These are phyloP conservation scores for Mohoua ochrocephala DNA, from an alignment of 2,113 vertebrate genomes.

Conservation along the genomic window DNA sequence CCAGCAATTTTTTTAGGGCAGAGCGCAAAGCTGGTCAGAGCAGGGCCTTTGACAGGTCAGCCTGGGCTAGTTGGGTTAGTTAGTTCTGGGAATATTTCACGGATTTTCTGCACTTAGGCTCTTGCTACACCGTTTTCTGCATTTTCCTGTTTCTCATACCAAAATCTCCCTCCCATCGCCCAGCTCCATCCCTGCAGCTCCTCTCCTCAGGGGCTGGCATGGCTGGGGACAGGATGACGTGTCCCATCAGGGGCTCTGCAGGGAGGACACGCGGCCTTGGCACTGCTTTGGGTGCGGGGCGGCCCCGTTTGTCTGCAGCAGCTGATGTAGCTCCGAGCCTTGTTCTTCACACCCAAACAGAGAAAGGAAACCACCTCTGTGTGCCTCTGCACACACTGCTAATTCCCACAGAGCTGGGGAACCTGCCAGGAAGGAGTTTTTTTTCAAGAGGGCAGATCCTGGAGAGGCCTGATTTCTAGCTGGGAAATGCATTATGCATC, in stretches of 20 bases:
- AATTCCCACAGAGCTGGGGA: neutral
- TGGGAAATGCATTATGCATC: constrained; percentile 60
- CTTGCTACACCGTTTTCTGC: neutral
- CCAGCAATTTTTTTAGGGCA: neutral
- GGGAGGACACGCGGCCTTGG: neutral
- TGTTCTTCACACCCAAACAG: neutral
- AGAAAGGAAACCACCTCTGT: neutral
- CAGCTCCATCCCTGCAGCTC: neutral
- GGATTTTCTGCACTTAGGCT: neutral
- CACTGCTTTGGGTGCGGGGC: fast-evolving
- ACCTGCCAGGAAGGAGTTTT: constrained; percentile 7
- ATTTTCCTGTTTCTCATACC: neutral
- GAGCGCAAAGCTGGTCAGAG: neutral
- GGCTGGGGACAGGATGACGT: neutral
- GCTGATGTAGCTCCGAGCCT: neutral
- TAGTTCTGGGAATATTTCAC: neutral
- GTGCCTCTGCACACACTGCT: neutral
- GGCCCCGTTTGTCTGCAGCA: neutral
- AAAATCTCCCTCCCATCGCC: neutral
- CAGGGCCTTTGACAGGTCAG: neutral
- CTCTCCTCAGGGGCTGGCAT: fast-evolving
- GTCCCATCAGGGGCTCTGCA: neutral
- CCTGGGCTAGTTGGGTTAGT: neutral
- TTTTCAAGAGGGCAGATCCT: neutral
- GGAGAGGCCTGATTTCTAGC: constrained; percentile 12